phyloP scores from a whole-genome alignment of 2,888 invertebrate genomes.

The Cremastinae sp. region DNA sequence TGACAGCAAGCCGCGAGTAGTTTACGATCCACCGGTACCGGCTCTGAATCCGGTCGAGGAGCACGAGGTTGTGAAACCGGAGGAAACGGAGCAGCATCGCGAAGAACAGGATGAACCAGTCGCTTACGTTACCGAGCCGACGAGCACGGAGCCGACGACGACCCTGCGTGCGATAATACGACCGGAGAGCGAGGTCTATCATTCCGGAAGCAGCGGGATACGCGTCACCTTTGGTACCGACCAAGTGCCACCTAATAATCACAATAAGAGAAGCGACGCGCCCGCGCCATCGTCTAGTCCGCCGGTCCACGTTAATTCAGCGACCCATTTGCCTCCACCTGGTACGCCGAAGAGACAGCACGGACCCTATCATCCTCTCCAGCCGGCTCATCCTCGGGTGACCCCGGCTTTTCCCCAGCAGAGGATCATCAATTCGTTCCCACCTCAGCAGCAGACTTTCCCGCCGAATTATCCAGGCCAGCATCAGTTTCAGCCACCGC shows the following conservation, averaged over 20 bases:
- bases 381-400: constrained; percentile 70
- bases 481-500: constrained; percentile 63
- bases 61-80: constrained; percentile 81
- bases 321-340: constrained; percentile 66
- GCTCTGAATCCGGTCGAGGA: constrained; percentile 88
- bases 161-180: constrained; percentile 92
- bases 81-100: constrained; percentile 50
- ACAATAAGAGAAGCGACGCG: constrained; percentile 76
- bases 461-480: constrained; percentile 64
- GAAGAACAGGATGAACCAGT: constrained; percentile 82
- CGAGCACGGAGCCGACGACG: constrained; percentile 86
- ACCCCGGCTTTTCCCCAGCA: constrained; percentile 78
- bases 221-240: constrained; percentile 91
- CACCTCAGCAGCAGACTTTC: constrained; percentile 75
- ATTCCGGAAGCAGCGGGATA: constrained; percentile 88
- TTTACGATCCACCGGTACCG: constrained; percentile 90
- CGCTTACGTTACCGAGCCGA: constrained; percentile 81
- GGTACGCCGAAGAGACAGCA: constrained; percentile 77
- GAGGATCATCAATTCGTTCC: constrained; percentile 79
- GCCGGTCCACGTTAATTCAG: constrained; percentile 69
- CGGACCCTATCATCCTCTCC: constrained; percentile 76
- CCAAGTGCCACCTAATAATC: constrained; percentile 77
- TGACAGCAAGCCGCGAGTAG: constrained; percentile 86
- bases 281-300: constrained; percentile 74
- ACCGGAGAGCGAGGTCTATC: constrained; percentile 92